phyloP scores from a whole-genome alignment of 2,888 invertebrate genomes.

The Pterobdella sp. region DNA sequence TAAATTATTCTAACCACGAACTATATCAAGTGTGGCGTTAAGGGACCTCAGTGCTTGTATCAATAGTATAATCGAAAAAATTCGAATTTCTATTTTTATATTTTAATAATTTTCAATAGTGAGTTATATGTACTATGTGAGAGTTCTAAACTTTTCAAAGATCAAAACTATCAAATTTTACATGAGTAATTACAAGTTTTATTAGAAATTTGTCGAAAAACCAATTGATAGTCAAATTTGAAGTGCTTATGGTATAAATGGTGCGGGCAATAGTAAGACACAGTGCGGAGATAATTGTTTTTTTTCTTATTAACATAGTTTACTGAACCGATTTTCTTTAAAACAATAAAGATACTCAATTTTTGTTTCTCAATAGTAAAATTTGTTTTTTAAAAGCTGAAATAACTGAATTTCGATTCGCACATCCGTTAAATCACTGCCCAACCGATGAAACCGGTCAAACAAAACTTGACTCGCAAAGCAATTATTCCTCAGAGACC shows the following conservation, averaged over 20 bases:
- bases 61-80: no score
- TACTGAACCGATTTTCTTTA: neutral
- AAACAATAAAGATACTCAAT: neutral
- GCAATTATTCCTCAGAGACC: neutral
- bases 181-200: no score
- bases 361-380: neutral
- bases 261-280: neutral
- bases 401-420: neutral
- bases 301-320: conserved; percentile 12
- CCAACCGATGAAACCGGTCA: neutral
- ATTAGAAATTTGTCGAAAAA: no score
- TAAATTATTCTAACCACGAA: no score
- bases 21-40: no score
- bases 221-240: no score
- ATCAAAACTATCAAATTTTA: no score
- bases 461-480: conserved; percentile 4
- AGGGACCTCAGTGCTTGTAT: no score
- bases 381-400: neutral
- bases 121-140: no score
- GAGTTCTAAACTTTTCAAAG: no score
- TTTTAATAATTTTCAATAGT: no score
- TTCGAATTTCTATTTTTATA: no score
- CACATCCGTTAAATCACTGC: conserved; percentile 6
- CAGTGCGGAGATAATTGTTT: neutral
- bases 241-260: neutral